Base-by-base conservation (phyloP, 2,113 vertebrate genomes). In the Silurus asotus region DNA sequence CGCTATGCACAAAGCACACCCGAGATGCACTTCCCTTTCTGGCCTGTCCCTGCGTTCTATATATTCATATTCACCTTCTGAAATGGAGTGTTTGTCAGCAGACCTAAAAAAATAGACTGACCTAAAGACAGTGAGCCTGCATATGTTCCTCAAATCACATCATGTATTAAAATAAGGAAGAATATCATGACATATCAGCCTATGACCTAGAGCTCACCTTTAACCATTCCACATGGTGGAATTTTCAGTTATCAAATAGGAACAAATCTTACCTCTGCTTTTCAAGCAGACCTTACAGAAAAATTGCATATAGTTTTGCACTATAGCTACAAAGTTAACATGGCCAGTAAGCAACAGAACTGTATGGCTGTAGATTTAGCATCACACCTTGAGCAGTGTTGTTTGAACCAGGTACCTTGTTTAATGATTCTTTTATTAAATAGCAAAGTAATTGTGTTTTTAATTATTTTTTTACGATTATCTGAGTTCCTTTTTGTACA, bases 1-100 rank as follows among this genome's bases (percentile, higher is more conserved):
- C 92, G 89, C 93, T 93, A 91, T 89, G 90, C 91, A 88, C 84
- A 91, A 92, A 93, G 91, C 91, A 37, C 92, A 89, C 88, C 91
- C 91, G 93, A 90, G 51, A 88, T 82, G 81, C 87, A 89, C 82
- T 45, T 75, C 48, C 69, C n/a, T 2, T 65, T 64, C 62, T 37
- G 23, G 20, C 56, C 23, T 51, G 28, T 37, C 74, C 4, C 37
- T 9, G 14, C 8, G n/a, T 45, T 49, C 64, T 37, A 37, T 37
- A 13, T 72, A 8, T n/a, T 23, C 28, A 37, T 37, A 37, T 58
- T n/a, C 20, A 13, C 23, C 62, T 82, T 69, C 55, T 48, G 51
- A 45, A 61, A 6, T 11, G 6, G 23, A 0, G 8, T 51, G 4
- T n/a, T 75, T 45, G 4, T 49, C 48, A 48, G 69, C 37, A 13